Conservation (phyloP, 1,140 invertebrate species). For the Heliothis subflexa region DNA sequence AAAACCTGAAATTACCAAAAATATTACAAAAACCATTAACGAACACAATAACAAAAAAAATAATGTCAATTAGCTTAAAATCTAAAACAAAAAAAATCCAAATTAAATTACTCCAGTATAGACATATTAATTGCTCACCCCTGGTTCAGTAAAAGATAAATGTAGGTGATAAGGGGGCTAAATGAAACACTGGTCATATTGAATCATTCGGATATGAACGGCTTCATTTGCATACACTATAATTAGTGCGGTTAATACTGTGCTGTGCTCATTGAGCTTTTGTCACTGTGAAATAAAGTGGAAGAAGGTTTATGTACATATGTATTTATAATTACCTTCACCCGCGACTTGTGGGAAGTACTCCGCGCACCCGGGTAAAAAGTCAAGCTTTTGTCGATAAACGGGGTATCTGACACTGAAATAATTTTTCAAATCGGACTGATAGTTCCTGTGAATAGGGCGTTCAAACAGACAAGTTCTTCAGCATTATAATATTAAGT, state of each 20-base stretch:
- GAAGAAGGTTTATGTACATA: background rate
- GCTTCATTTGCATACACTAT: slow-evolving; percentile 75
- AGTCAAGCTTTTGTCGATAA: no score
- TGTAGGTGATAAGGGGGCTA: slow-evolving; percentile 65
- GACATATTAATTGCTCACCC: slow-evolving; percentile 53
- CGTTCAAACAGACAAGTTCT: no score
- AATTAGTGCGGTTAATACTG: slow-evolving; percentile 73
- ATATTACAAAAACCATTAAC: background rate
- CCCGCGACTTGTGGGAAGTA: no score
- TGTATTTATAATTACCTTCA: no score
- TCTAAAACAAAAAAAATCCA: slow-evolving; percentile 9
- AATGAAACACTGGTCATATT: slow-evolving; percentile 74
- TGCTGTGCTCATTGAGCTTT: slow-evolving; percentile 7
- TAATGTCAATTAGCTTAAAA: slow-evolving; percentile 19
- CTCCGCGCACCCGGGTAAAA: no score
- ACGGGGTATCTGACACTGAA: no score
- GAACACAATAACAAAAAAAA: slow-evolving; percentile 7
- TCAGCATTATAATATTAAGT: no score
- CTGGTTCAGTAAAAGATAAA: slow-evolving; percentile 64
- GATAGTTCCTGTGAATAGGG: no score
- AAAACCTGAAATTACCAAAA: background rate
- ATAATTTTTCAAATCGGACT: no score
- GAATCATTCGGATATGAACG: slow-evolving; percentile 73
- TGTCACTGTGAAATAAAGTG: background rate
- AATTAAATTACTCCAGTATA: slow-evolving; percentile 35